Conservation (phyloP, 2,888 invertebrate species). For the Adelognathus sp. region DNA sequence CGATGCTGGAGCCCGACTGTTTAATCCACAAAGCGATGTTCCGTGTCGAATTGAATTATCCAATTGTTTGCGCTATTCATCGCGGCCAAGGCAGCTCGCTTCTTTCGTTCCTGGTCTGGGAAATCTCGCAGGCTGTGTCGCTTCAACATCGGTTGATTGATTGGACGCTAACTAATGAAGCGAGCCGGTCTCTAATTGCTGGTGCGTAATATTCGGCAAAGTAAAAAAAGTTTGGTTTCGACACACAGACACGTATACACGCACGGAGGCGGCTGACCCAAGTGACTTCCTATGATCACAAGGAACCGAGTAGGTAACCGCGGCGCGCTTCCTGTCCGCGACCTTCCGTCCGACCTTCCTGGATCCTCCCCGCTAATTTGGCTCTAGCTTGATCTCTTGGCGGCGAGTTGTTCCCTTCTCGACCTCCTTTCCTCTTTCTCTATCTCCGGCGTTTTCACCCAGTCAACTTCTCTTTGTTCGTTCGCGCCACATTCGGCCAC, state of each 20-base stretch:
- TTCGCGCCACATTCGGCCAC: constrained; percentile 38
- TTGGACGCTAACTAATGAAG: constrained; percentile 75
- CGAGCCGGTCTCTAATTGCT: constrained; percentile 69
- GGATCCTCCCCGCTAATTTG: constrained; percentile 65
- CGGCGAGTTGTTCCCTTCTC: constrained; percentile 12
- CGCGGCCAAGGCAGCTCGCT: neutral
- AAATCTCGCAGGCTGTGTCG: neutral
- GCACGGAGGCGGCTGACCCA: constrained; percentile 26
- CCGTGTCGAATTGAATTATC: constrained; percentile 43
- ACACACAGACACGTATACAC: constrained; percentile 38
- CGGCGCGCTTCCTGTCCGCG: constrained; percentile 71
- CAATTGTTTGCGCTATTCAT: constrained; percentile 12
- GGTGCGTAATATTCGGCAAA: constrained; percentile 67
- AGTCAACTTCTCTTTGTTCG: constrained; percentile 51
- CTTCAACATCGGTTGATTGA: constrained; percentile 66
- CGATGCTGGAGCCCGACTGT: constrained; percentile 11
- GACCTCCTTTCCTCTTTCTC: constrained; percentile 32
- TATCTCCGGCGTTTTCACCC: constrained; percentile 33
- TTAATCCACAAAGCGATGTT: neutral
- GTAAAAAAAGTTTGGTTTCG: constrained; percentile 48
- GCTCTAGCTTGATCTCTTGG: constrained; percentile 57
- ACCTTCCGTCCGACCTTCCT: constrained; percentile 65
- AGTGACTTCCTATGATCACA: constrained; percentile 73
- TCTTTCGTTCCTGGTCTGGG: too few relatives aligned
- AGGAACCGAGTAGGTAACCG: constrained; percentile 62